These are phyloP conservation scores for Lerema accius DNA, from an alignment of 1,140 invertebrate species.

Conservation along the genomic window DNA sequence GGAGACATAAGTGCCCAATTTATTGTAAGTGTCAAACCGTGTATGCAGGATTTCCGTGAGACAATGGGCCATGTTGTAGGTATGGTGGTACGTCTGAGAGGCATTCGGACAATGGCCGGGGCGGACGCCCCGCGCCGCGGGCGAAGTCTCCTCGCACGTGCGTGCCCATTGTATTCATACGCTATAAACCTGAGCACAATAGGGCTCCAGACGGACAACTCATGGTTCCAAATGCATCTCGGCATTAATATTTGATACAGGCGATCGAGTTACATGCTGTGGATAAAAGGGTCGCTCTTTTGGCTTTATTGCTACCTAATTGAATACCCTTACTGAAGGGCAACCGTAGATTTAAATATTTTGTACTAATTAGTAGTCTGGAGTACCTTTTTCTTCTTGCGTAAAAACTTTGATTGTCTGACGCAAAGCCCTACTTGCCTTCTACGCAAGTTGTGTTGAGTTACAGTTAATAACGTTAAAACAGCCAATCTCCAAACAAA, in stretches of 20 bases:
- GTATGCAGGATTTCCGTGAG: conserved; percentile 64
- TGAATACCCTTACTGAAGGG: background rate
- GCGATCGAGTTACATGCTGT: conserved; percentile 19
- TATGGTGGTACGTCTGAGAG: conserved; percentile 35
- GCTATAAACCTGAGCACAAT: conserved; percentile 33
- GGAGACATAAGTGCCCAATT: conserved; percentile 44
- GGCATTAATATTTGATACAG: conserved; percentile 27
- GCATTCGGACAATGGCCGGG: conserved; percentile 60
- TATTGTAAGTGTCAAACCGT: conserved; percentile 66
- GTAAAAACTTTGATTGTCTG: no score
- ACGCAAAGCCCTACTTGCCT: no score
- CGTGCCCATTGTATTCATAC: conserved; percentile 66
- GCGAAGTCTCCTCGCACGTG: conserved; percentile 52
- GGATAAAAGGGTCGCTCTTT: conserved; percentile 11
- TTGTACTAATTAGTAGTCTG: background rate
- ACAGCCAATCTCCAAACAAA: no score
- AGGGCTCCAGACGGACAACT: conserved; percentile 21
- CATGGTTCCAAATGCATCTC: conserved; percentile 17
- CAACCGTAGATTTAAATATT: background rate
- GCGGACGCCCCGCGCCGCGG: conserved; percentile 39
- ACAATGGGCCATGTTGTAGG: conserved; percentile 56
- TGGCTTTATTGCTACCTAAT: conserved; percentile 13
- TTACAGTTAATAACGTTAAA: no score
- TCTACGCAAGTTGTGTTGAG: no score
- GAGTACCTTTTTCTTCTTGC: no score